Conservation (phyloP, 2,888 invertebrate species). For the Nemotelus nigrinus region DNA sequence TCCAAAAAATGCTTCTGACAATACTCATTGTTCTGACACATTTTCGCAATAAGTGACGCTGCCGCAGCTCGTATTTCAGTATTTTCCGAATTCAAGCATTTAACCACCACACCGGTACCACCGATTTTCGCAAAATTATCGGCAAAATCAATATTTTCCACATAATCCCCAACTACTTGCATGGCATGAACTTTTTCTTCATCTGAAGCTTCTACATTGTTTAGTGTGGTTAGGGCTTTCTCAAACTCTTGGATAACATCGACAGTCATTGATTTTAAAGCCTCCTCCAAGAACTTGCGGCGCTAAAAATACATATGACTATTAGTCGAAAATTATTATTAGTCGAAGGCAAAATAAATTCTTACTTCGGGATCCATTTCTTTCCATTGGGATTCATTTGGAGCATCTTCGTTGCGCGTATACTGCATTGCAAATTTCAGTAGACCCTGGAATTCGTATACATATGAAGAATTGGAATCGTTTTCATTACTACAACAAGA, state of each 20-base stretch:
- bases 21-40: conserved; percentile 87
- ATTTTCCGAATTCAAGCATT: conserved; percentile 73
- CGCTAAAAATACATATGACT: conserved; percentile 68
- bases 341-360: conserved; percentile 1
- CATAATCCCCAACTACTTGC: conserved; percentile 73
- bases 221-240: conserved; percentile 70
- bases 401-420: conserved; percentile 70
- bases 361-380: conserved; percentile 74
- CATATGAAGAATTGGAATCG: not conserved
- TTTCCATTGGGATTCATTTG: conserved; percentile 65
- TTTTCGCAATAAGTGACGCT: conserved; percentile 77
- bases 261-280: conserved; percentile 75
- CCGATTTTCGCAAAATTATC: conserved; percentile 88
- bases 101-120: conserved; percentile 77
- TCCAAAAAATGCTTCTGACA: conserved; percentile 80
- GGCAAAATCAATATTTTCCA: conserved; percentile 82
- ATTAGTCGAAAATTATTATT: not conserved
- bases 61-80: conserved; percentile 71
- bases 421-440: conserved; percentile 78
- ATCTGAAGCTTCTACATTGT: conserved; percentile 66
- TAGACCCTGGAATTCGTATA: conserved; percentile 68
- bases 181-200: conserved; percentile 72
- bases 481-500: not conserved
- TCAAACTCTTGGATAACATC: conserved; percentile 75
- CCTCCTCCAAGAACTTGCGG: conserved; percentile 76